Conservation (phyloP, 2,797 vertebrate genomes). For the Sparidentex hasta region DNA sequence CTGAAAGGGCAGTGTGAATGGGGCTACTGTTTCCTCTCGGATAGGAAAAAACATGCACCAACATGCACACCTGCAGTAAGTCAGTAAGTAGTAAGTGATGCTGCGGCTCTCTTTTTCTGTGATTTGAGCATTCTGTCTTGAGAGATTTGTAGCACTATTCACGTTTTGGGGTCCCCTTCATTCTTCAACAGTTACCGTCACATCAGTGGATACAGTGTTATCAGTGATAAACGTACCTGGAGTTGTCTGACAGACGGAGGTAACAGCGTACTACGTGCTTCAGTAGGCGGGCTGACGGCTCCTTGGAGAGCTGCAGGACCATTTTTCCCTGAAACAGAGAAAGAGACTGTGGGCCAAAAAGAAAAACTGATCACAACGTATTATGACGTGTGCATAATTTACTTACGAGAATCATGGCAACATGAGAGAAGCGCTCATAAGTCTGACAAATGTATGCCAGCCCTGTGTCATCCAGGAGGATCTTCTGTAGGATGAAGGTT, state of each 20-base stretch:
- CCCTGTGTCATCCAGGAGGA: conserved; percentile 94
- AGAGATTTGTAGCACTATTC: too few relatives aligned
- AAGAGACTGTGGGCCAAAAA: neutral
- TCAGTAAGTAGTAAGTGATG: too few relatives aligned
- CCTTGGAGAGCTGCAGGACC: conserved; percentile 96
- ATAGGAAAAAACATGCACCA: too few relatives aligned
- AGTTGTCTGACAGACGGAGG: conserved; percentile 94
- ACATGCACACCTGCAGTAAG: too few relatives aligned
- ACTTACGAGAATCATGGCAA: conserved; percentile 95
- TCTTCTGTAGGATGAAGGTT: conserved; percentile 97
- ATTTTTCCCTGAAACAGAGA: conserved; percentile 90
- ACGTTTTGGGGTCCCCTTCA: neutral
- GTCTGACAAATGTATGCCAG: conserved; percentile 96
- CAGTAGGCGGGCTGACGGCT: conserved; percentile 92
- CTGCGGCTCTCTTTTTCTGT: too few relatives aligned
- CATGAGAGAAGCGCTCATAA: conserved; percentile 95
- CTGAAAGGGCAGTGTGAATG: too few relatives aligned
- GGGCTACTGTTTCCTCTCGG: too few relatives aligned
- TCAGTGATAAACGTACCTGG: conserved; percentile 85
- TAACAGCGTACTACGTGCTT: conserved; percentile 96
- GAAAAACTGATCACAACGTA: too few relatives aligned
- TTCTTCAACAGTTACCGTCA: neutral
- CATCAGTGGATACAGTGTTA: too few relatives aligned
- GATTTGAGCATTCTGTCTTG: too few relatives aligned
- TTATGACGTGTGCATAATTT: accelerated